Evolutionary conservation across 2,797 vertebrate genomes (phyloP), one percentile per base, ranked within the genome.

Genomic region (Gadopsis bispinosus): DNA sequence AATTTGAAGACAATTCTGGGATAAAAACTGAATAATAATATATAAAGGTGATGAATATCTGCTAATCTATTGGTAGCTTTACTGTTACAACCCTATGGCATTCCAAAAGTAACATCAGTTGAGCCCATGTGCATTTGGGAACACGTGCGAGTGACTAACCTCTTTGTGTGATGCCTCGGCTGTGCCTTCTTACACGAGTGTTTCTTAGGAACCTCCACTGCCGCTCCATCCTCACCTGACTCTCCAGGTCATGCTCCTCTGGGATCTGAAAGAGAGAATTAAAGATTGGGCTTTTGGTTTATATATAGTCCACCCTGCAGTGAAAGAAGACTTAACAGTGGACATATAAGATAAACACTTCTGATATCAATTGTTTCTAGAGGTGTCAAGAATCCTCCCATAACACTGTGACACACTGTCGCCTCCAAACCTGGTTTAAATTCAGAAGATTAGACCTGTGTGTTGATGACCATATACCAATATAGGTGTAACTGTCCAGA

Each of bases 141-240:
- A 58, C 17, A 50, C 17, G 51, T 43, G 29, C 13, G 51, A 39
- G 59, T 58, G 0, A 48, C 95, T 92, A 65, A 99, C 98, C 98
- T 94, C 89, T 97, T 87, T 98, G 96, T 37, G 97, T 96, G 90
- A 97, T 95, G 89, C 93, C 92, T 76, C 96, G 96, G 0, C 98
- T 98, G 84, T 98, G 97, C 61, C 94, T 95, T 62, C 97, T 91
- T 53, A 99, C 97, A 0, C 95, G 95, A 0, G 95, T 87, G 7
- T 99, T 99, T 75, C 98, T 95, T 77, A 99, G 94, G 85, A 99
- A 99, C 74, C 98, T 93, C 98, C 98, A 99, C 83, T 99, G 98
- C 0, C 98, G 93, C 88, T 99, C 98, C 94, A 99, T 98, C 87
- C 97, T 95, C 84, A 97, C 96, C 92, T 97, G 98, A 73, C 98